These are phyloP conservation scores for Diaperis boleti DNA, from an alignment of 2,888 invertebrate species.

Conservation along the genomic window DNA sequence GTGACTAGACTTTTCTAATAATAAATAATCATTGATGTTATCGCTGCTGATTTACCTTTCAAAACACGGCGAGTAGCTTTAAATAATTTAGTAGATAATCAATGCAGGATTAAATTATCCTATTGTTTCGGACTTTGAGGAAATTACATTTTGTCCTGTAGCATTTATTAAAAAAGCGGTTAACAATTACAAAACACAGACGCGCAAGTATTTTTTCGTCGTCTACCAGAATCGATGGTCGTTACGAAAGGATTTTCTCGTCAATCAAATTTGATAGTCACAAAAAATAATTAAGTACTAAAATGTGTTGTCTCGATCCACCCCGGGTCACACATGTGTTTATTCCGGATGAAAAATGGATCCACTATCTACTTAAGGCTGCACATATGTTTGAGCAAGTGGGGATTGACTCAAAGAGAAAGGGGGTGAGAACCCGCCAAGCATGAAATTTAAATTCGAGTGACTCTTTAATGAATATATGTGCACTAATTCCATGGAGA, in stretches of 20 bases:
- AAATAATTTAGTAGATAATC: conserved; percentile 37
- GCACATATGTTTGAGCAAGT: conserved; percentile 40
- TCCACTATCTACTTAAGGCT: conserved; percentile 38
- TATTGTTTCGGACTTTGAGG: conserved; percentile 14
- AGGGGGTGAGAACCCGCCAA: conserved; percentile 35
- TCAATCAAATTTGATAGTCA: conserved; percentile 21
- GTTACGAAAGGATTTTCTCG: neutral
- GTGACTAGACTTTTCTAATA: conserved; percentile 37
- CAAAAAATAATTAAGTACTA: conserved; percentile 33
- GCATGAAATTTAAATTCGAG: conserved; percentile 27
- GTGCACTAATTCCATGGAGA: conserved; percentile 2
- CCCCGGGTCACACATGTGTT: conserved; percentile 36
- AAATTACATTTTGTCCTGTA: conserved; percentile 8
- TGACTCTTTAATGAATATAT: conserved; percentile 18
- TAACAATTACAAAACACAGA: no score
- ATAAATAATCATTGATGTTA: conserved; percentile 39
- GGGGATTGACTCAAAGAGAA: conserved; percentile 25
- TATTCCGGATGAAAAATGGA: conserved; percentile 40
- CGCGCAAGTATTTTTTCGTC: neutral
- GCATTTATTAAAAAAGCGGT: neutral
- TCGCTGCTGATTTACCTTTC: conserved; percentile 39
- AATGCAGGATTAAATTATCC: conserved; percentile 33
- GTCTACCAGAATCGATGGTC: neutral
- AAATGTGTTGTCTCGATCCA: conserved; percentile 36
- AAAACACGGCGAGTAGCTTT: conserved; percentile 30